Percentiles rank a stretch among this genome's conserved stretches.
These are phyloP conservation scores for Turdus rufiventris DNA, from an alignment of 2,113 vertebrate species.

Conservation along the genomic window DNA sequence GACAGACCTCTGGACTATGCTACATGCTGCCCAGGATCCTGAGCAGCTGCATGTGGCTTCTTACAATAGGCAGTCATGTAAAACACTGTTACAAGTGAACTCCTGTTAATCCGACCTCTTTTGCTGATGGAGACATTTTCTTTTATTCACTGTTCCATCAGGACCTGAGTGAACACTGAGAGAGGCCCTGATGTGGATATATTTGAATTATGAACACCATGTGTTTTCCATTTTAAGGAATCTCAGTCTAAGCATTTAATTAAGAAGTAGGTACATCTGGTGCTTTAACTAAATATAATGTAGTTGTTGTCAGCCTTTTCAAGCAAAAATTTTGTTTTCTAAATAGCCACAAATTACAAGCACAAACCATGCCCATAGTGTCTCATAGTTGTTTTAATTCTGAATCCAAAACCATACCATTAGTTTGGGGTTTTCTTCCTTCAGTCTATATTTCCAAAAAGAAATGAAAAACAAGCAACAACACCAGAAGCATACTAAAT, in stretches of 20 bases:
- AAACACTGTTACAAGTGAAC: neutral
- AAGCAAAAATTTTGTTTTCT: neutral
- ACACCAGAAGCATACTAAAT: neutral
- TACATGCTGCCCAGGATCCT: neutral
- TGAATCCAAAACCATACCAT: neutral
- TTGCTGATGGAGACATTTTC: neutral
- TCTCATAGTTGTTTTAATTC: neutral
- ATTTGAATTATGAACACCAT: neutral
- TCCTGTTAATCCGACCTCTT: neutral
- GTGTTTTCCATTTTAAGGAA: conserved; percentile 29
- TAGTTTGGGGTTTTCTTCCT: neutral
- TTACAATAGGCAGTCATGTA: neutral
- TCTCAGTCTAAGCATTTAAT: conserved; percentile 11
- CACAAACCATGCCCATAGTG: neutral
- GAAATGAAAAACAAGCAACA: neutral
- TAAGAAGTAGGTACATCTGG: conserved; percentile 6
- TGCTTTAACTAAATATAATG: conserved; percentile 5
- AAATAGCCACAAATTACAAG: conserved; percentile 12
- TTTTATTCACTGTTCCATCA: neutral
- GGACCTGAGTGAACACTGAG: neutral
- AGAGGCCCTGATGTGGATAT: neutral
- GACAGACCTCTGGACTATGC: neutral
- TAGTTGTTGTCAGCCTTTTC: conserved; percentile 14
- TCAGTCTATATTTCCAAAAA: neutral
- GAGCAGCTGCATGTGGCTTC: neutral